These are phyloP conservation scores for Alloplasta piceator DNA, from an alignment of 2,888 invertebrate genomes.

Conservation along the genomic window DNA sequence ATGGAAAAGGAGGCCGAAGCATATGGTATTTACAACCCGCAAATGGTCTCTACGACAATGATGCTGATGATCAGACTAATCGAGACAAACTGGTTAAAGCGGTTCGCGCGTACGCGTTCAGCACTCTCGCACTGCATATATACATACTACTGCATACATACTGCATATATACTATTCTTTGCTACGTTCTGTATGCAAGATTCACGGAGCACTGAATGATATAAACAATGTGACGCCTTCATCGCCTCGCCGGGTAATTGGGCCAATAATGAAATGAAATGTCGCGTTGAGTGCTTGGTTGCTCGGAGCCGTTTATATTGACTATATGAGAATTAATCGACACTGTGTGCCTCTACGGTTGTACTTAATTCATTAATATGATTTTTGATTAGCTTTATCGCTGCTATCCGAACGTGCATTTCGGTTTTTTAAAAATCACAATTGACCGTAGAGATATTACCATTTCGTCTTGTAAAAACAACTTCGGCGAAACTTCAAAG, in stretches of 20 bases:
- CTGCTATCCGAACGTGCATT: too few species aligned
- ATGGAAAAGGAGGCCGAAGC: slow-evolving; percentile 11
- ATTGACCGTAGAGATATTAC: too few species aligned
- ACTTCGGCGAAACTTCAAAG: too few species aligned
- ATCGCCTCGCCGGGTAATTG: slow-evolving; percentile 72
- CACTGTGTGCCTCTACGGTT: slow-evolving; percentile 29
- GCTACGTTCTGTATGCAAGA: neutral
- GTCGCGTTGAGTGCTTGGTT: slow-evolving; percentile 62
- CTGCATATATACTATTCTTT: neutral
- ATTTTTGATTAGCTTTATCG: too few species aligned
- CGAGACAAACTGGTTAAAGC: slow-evolving; percentile 71
- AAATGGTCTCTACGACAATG: slow-evolving; percentile 51
- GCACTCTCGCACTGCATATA: slow-evolving; percentile 5
- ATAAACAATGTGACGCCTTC: slow-evolving; percentile 73
- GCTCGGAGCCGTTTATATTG: slow-evolving; percentile 48
- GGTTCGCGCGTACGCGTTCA: slow-evolving; percentile 55
- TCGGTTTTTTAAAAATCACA: too few species aligned
- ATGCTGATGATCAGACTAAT: slow-evolving; percentile 57
- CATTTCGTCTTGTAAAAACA: too few species aligned
- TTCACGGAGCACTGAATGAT: slow-evolving; percentile 52
- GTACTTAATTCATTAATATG: neutral
- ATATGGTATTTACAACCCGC: slow-evolving; percentile 54
- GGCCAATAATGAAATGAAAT: slow-evolving; percentile 78
- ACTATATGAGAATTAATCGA: slow-evolving; percentile 42
- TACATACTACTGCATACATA: neutral